These are phyloP conservation scores for Trididemnum clinides DNA, from an alignment of 23 tunicate species.

Conservation along the genomic window DNA sequence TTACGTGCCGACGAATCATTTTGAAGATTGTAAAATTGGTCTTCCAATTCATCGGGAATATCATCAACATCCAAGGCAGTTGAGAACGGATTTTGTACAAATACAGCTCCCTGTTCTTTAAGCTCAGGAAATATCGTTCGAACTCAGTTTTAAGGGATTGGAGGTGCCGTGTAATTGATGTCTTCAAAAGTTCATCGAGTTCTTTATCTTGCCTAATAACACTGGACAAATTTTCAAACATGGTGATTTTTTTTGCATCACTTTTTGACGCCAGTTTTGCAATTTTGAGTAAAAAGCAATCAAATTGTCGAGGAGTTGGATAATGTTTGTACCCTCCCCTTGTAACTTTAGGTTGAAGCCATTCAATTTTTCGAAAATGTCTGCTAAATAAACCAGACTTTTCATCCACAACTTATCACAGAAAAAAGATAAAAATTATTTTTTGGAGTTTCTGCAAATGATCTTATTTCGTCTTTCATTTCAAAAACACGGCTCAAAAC, in stretches of 20 bases:
- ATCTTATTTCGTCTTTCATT: not conserved
- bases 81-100: no score
- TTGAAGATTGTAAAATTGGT: no score
- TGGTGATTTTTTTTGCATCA: conserved; percentile 7
- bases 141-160: conserved; percentile 39
- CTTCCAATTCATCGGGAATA: conserved; percentile 31
- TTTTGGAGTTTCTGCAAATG: not conserved
- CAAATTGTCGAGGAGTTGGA: no score
- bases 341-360: no score
- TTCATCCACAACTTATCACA: conserved; percentile 7
- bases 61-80: no score
- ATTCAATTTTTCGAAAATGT: conserved; percentile 53
- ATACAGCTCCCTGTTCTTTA: conserved; percentile 6
- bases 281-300: no score
- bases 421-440: conserved; percentile 24
- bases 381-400: conserved; percentile 32
- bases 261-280: conserved; percentile 45
- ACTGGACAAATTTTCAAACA: conserved; percentile 24
- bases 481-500: conserved; percentile 49
- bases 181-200: no score
- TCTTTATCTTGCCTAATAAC: not conserved
- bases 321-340: no score
- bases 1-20: no score
- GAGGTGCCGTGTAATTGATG: conserved; percentile 23
- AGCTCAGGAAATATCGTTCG: no score